Evolutionary conservation across 2,888 invertebrate genomes (phyloP).

Genomic region (Nudaria mundana): DNA sequence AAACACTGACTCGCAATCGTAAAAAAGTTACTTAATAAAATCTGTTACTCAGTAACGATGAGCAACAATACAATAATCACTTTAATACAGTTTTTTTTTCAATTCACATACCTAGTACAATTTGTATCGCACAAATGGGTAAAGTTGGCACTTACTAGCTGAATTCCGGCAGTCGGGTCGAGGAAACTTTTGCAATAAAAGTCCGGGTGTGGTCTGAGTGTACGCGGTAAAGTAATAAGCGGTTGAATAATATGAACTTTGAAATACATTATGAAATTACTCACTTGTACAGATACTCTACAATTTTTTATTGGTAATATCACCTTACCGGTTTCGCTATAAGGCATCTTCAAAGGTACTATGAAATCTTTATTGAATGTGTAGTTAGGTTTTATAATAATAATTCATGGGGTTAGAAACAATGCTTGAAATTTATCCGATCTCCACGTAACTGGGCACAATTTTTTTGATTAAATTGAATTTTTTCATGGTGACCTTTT

Average conservation of each 20-base stretch:
- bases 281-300: neutral
- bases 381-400: neutral
- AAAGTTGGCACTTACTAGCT: constrained; percentile 46
- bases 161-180: constrained; percentile 42
- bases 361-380: neutral
- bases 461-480: too few relatives aligned
- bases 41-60: constrained; percentile 16
- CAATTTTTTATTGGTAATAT: neutral
- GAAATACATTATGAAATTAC: neutral
- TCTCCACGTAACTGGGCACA: too few relatives aligned
- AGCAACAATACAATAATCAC: constrained; percentile 30
- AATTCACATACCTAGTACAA: constrained; percentile 51
- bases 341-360: neutral
- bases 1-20: too few relatives aligned
- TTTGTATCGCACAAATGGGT: constrained; percentile 62
- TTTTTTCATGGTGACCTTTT: too few relatives aligned
- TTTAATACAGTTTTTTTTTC: constrained; percentile 44
- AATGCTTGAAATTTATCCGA: too few relatives aligned
- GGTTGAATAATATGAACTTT: constrained; percentile 1
- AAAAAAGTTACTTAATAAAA: constrained; percentile 23
- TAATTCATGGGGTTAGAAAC: too few relatives aligned
- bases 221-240: constrained; percentile 16
- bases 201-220: constrained; percentile 31
- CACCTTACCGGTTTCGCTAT: neutral
- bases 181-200: constrained; percentile 69